phyloP scores from a whole-genome alignment of 1,140 invertebrate species.

The Whitmania pigra region DNA sequence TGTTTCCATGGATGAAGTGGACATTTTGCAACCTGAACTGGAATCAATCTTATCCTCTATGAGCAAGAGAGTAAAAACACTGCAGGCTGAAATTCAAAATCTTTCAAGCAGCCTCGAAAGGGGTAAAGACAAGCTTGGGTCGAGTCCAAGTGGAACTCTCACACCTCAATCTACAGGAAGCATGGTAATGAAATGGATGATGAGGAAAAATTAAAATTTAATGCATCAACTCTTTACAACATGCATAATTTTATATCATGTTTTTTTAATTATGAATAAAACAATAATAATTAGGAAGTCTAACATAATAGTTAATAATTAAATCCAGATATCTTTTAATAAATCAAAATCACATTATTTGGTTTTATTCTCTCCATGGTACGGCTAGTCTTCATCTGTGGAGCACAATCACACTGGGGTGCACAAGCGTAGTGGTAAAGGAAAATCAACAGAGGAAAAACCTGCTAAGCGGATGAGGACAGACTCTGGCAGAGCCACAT shows the following conservation, averaged over 20 bases:
- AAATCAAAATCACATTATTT: too few species aligned
- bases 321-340: too few species aligned
- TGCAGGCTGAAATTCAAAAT: constrained; percentile 55
- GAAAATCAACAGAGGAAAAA: constrained; percentile 32
- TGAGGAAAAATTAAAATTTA: constrained; percentile 36
- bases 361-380: too few species aligned
- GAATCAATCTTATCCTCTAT: constrained; percentile 69
- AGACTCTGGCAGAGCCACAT: constrained; percentile 31
- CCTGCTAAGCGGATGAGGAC: constrained; percentile 41
- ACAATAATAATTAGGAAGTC: too few species aligned
- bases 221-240: not conserved
- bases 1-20: constrained; percentile 63
- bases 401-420: constrained; percentile 31
- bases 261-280: too few species aligned
- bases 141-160: not conserved
- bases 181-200: constrained; percentile 27
- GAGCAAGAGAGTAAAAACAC: constrained; percentile 58
- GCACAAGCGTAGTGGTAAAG: constrained; percentile 36
- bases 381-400: too few species aligned
- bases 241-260: too few species aligned
- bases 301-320: too few species aligned
- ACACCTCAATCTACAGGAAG: constrained; percentile 19
- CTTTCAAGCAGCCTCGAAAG: constrained; percentile 41
- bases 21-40: constrained; percentile 70
- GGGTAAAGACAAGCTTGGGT: constrained; percentile 30